Conservation (phyloP, 2,113 vertebrate genomes). For the Euleptes europaea region DNA sequence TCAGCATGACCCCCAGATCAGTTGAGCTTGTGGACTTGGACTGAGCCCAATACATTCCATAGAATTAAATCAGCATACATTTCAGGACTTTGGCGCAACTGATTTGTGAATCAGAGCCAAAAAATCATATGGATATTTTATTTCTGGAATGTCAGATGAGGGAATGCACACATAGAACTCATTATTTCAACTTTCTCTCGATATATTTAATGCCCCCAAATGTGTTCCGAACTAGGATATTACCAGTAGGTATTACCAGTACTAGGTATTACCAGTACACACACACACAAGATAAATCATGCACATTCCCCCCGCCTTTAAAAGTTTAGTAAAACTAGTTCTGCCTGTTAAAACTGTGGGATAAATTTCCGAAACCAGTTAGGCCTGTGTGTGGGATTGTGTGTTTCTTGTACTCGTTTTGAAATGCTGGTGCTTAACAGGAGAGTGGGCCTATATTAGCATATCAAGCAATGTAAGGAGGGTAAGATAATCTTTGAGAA, state of each 20-base stretch:
- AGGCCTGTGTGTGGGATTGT: not conserved
- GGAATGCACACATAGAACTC: not conserved
- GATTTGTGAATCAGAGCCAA: constrained; percentile 1
- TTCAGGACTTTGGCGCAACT: constrained; percentile 23
- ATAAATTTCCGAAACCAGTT: not conserved
- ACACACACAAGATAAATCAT: not conserved
- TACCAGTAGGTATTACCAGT: not conserved
- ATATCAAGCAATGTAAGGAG: not conserved
- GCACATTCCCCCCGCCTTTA: not conserved
- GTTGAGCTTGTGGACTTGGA: not conserved
- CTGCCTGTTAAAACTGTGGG: not conserved
- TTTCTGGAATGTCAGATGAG: constrained; percentile 31
- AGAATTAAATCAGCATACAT: constrained; percentile 10
- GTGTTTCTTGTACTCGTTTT: not conserved
- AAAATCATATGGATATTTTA: constrained; percentile 3
- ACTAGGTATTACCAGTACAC: too few species aligned
- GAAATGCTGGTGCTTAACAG: not conserved
- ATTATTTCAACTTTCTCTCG: constrained; percentile 24
- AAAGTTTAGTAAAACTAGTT: too few species aligned
- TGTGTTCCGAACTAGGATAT: not conserved
- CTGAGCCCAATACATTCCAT: not conserved
- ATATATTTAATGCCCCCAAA: not conserved
- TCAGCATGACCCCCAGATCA: constrained; percentile 4
- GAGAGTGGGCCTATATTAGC: not conserved
- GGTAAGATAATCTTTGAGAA: not conserved